phyloP scores from a whole-genome alignment of 2,797 vertebrate species.

The Lemur catta region DNA sequence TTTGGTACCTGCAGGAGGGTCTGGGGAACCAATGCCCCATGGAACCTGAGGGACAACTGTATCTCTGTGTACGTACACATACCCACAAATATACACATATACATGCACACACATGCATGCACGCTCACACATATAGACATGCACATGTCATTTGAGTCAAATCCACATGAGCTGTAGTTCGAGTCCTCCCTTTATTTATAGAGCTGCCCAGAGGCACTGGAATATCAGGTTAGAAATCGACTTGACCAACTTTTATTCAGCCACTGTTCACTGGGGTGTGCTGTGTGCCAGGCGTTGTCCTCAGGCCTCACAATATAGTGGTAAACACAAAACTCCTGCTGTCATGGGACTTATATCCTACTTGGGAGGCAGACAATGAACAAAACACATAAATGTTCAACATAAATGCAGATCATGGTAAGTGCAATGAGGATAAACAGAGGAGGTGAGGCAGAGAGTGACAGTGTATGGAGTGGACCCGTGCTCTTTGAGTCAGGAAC shows the following conservation, averaged over 20 bases:
- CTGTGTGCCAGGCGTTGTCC: fast-evolving
- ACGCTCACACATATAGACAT: neutral
- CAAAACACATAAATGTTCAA: neutral
- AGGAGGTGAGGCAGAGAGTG: neutral
- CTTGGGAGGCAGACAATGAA: neutral
- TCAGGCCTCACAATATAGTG: fast-evolving
- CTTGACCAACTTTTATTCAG: neutral
- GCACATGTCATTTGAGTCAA: neutral
- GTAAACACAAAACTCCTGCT: neutral
- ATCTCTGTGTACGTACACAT: neutral
- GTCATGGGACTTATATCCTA: neutral
- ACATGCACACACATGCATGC: neutral
- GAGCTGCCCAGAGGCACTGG: neutral
- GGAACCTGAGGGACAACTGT: neutral
- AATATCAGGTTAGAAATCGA: neutral
- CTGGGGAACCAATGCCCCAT: neutral
- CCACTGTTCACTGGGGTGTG: neutral
- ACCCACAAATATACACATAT: neutral
- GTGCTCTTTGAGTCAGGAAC: neutral
- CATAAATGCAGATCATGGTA: neutral
- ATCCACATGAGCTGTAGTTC: neutral
- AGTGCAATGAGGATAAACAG: neutral
- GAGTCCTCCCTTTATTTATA: neutral
- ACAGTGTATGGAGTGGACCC: neutral
- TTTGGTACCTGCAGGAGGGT: neutral